A percentile compares a stretch with the other conserved stretches of the same genome.
Conservation (phyloP, 2,888 invertebrate species). For the Scaptomyza polygonia region DNA sequence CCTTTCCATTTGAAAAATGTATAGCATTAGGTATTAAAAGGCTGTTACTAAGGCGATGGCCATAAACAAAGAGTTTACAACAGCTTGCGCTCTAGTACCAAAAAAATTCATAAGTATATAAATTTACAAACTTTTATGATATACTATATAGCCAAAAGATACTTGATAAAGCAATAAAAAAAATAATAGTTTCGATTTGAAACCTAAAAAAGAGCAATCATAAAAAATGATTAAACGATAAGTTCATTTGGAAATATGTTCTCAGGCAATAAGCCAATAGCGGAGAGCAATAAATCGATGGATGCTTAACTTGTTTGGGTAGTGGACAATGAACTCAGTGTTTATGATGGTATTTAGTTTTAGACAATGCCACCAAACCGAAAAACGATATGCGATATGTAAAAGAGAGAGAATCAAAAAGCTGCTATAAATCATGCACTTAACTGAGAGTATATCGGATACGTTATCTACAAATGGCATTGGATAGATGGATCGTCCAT, state of each 20-base stretch:
- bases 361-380: slow-evolving; percentile 41
- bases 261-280: slow-evolving; percentile 32
- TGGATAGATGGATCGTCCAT: slow-evolving; percentile 34
- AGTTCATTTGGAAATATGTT: slow-evolving; percentile 30
- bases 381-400: slow-evolving; percentile 33
- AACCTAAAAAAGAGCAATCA: slow-evolving; percentile 31
- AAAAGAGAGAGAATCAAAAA: slow-evolving; percentile 23
- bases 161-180: slow-evolving; percentile 1
- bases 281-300: slow-evolving; percentile 26
- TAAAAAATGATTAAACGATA: slow-evolving; percentile 71
- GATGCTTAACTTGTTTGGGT: slow-evolving; percentile 30
- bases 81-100: slow-evolving; percentile 23
- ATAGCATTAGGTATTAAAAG: slow-evolving; percentile 1
- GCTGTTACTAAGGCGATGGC: too few species aligned
- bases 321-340: slow-evolving; percentile 41
- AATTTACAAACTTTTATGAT: slow-evolving; percentile 46
- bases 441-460: not conserved
- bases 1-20: slow-evolving; percentile 3
- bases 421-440: slow-evolving; percentile 62
- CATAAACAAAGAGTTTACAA: slow-evolving; percentile 30
- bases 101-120: not conserved
- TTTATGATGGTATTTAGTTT: slow-evolving; percentile 64
- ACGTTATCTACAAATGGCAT: slow-evolving; percentile 14
- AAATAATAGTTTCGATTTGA: slow-evolving; percentile 12
- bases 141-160: slow-evolving; percentile 21